phyloP scores from a whole-genome alignment of 2,888 invertebrate genomes.

The Leucophora obtusa region DNA sequence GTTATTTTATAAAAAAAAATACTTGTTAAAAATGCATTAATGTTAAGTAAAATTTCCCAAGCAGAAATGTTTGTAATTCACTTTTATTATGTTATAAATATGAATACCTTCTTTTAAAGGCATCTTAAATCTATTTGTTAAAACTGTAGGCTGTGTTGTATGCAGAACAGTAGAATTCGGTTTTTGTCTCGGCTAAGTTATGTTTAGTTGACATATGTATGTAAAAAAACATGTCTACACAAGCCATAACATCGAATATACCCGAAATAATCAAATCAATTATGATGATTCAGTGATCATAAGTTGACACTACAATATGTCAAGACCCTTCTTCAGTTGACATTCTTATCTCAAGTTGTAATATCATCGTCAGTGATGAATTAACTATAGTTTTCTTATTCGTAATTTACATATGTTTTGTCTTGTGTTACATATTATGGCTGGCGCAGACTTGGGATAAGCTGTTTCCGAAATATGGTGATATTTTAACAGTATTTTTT shows the following conservation, averaged over 20 bases:
- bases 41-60: conserved; percentile 69
- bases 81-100: conserved; percentile 4
- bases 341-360: no score
- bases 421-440: no score
- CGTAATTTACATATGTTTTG: no score
- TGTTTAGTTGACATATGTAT: not conserved
- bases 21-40: conserved; percentile 29
- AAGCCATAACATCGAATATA: no score
- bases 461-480: conserved; percentile 62
- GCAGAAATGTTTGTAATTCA: conserved; percentile 67
- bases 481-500: conserved; percentile 49
- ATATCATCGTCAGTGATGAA: no score
- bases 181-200: conserved; percentile 1
- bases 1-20: not conserved
- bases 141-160: conserved; percentile 48
- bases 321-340: no score
- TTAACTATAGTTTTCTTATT: no score
- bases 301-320: no score
- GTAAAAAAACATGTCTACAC: no score
- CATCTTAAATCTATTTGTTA: conserved; percentile 38
- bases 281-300: no score
- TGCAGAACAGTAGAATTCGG: conserved; percentile 37
- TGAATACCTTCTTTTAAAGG: conserved; percentile 17
- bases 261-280: no score
- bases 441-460: no score